A percentile compares a stretch with the other conserved stretches of the same genome.
Evolutionary conservation across 2,797 vertebrate species (phyloP).

Genomic region (Knipowitschia caucasica): DNA sequence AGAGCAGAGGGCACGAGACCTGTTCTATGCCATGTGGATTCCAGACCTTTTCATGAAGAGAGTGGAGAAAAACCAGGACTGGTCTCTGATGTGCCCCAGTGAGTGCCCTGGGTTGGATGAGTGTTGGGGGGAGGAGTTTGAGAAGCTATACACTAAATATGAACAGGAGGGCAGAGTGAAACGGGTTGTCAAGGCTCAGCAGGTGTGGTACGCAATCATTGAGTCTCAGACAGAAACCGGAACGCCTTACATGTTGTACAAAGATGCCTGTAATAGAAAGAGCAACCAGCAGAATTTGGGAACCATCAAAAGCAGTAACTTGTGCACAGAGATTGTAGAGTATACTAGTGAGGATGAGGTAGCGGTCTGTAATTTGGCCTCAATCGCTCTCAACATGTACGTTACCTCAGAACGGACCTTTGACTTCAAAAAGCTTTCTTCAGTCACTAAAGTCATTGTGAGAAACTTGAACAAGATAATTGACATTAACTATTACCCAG

Average conservation of each 20-base stretch:
- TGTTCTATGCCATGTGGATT: constrained; percentile 96
- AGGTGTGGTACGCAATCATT: constrained; percentile 94
- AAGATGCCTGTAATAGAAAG: constrained; percentile 95
- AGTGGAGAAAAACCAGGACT: constrained; percentile 93
- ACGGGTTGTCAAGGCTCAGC: constrained; percentile 91
- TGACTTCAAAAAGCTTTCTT: constrained; percentile 86
- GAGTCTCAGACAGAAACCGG: constrained; percentile 98
- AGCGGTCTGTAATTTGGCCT: constrained; percentile 95
- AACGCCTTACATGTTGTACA: constrained; percentile 97
- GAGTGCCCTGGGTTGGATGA: constrained; percentile 93
- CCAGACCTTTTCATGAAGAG: constrained; percentile 97
- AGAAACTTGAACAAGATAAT: constrained; percentile 96
- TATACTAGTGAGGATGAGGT: constrained; percentile 93
- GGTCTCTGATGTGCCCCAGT: constrained; percentile 96
- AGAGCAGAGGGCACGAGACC: constrained; percentile 93
- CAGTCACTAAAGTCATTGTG: constrained; percentile 91
- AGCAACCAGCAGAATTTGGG: constrained; percentile 98
- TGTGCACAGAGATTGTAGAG: constrained; percentile 95
- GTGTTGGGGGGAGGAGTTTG: constrained; percentile 97
- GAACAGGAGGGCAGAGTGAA: constrained; percentile 86
- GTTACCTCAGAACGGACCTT: constrained; percentile 87
- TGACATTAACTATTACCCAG: constrained; percentile 92
- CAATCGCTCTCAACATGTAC: constrained; percentile 95
- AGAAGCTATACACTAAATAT: constrained; percentile 89
- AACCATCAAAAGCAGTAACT: constrained; percentile 95